A percentile compares a stretch with the other conserved stretches of the same genome.
These are phyloP conservation scores for Pangasius djambal DNA, from an alignment of 2,797 vertebrate species.

Conservation along the genomic window DNA sequence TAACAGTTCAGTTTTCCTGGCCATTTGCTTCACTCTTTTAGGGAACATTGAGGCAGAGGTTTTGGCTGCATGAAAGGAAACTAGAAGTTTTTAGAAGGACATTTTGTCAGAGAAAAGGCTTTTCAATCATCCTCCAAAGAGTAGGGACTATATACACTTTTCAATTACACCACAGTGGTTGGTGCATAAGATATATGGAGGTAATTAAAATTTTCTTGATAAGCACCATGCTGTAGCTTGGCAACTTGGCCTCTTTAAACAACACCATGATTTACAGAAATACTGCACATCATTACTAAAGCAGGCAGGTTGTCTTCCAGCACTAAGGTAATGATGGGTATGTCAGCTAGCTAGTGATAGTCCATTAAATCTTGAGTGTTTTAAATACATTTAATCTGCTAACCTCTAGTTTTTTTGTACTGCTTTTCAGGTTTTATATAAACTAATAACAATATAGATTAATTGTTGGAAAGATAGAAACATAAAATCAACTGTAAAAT, in stretches of 20 bases:
- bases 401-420: not conserved
- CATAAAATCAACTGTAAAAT: not conserved
- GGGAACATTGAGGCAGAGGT: not conserved
- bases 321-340: not conserved
- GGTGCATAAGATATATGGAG: not conserved
- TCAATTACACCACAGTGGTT: not conserved
- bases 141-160: not conserved
- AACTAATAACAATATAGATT: too few relatives aligned
- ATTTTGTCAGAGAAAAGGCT: not conserved
- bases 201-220: not conserved
- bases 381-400: not conserved
- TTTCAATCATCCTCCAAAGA: not conserved
- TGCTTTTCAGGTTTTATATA: not conserved
- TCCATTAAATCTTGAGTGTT: not conserved
- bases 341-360: not conserved
- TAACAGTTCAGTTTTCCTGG: not conserved
- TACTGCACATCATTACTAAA: not conserved
- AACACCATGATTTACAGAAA: constrained; percentile 6
- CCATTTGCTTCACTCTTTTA: not conserved
- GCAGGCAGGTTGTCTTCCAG: not conserved
- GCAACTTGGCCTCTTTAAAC: not conserved
- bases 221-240: not conserved
- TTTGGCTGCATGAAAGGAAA: not conserved
- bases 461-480: not conserved
- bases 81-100: not conserved